phyloP scores from a whole-genome alignment of 2,113 vertebrate genomes.

The Nipponia nippon region DNA sequence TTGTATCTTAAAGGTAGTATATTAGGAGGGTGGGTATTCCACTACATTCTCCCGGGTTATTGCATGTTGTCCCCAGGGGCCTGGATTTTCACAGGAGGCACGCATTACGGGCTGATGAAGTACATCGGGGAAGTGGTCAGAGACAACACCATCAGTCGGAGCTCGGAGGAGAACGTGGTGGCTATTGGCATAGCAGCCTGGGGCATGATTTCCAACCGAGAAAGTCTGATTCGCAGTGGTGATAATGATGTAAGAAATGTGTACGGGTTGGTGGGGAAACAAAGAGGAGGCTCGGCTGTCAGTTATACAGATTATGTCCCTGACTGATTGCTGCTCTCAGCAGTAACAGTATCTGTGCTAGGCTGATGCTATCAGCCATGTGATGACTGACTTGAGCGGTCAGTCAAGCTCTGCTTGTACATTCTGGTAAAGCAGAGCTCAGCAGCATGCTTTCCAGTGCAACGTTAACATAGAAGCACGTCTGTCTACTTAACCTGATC shows the following conservation, averaged over 20 bases:
- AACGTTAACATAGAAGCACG: background rate
- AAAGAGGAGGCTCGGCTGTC: background rate
- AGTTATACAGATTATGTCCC: background rate
- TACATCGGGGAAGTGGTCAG: conserved; percentile 80
- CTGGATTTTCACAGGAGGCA: conserved; percentile 81
- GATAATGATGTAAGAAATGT: conserved; percentile 18
- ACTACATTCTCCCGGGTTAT: background rate
- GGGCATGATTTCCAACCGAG: conserved; percentile 82
- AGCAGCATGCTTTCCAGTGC: background rate
- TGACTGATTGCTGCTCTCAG: background rate
- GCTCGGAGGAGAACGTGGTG: conserved; percentile 76
- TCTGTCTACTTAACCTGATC: background rate
- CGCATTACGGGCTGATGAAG: conserved; percentile 81
- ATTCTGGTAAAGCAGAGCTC: background rate
- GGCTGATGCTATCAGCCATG: background rate
- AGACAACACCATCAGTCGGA: conserved; percentile 81
- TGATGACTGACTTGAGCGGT: background rate
- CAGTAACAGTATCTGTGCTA: background rate
- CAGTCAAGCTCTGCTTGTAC: background rate
- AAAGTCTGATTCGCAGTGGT: conserved; percentile 53
- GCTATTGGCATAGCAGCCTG: conserved; percentile 78
- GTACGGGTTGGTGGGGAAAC: background rate
- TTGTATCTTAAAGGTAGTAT: background rate
- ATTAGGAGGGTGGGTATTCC: background rate
- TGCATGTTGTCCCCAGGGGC: conserved; percentile 59